Percentiles rank a stretch among this genome's conserved stretches.
These are phyloP conservation scores for Oreochromis mossambicus DNA, from an alignment of 2,797 vertebrate species.

Conservation along the genomic window DNA sequence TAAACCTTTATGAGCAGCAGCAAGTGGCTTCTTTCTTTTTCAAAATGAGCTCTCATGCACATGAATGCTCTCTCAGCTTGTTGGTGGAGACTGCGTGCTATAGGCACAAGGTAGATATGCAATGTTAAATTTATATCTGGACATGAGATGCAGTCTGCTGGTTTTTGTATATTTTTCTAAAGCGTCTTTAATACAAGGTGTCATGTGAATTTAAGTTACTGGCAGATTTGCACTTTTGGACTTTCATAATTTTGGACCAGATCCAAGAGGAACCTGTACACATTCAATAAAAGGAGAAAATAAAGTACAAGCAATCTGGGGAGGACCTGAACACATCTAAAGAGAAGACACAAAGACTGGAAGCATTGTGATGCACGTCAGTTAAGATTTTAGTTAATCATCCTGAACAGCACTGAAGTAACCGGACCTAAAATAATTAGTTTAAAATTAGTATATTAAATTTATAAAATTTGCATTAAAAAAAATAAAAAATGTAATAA, in stretches of 20 bases:
- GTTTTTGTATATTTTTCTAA: not conserved
- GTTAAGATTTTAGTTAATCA: not conserved
- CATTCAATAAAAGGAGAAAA: not conserved
- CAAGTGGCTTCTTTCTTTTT: not conserved
- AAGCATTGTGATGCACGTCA: not conserved
- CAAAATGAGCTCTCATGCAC: not conserved
- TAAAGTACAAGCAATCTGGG: not conserved
- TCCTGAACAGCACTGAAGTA: not conserved
- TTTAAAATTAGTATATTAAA: not conserved
- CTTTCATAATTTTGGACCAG: not conserved
- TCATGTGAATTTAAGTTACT: not conserved
- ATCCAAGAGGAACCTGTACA: not conserved
- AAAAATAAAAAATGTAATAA: rapidly evolving
- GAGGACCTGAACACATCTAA: not conserved
- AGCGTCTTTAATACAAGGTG: not conserved
- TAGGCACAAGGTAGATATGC: not conserved
- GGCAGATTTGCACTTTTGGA: not conserved
- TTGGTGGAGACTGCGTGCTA: not conserved
- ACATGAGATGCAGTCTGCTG: not conserved
- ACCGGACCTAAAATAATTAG: rapidly evolving
- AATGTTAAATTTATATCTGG: not conserved
- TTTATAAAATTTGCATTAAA: not conserved
- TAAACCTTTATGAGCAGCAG: not conserved
- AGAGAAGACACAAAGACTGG: not conserved
- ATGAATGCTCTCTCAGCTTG: not conserved